These are phyloP conservation scores for Numenius phaeopus DNA, from an alignment of 2,797 vertebrate species.

Conservation along the genomic window DNA sequence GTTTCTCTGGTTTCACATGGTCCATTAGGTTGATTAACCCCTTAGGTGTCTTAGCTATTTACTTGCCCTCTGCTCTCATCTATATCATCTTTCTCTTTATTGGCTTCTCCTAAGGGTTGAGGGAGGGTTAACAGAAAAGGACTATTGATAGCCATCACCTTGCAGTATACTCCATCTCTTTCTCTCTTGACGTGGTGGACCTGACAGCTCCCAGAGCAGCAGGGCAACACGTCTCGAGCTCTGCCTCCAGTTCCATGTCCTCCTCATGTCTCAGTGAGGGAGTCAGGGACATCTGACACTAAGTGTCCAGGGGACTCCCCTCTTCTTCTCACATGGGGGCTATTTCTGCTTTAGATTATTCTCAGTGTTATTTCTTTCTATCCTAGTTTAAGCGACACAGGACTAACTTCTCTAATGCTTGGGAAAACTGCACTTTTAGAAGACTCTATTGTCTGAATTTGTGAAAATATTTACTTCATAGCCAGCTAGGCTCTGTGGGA, in stretches of 20 bases:
- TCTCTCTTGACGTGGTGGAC: background rate
- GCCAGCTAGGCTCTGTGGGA: no score
- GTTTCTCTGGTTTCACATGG: background rate
- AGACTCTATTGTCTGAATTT: no score
- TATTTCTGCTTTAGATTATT: background rate
- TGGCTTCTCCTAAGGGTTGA: fast-evolving
- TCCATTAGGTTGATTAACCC: background rate
- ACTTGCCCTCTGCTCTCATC: background rate
- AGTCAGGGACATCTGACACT: fast-evolving
- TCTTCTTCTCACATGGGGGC: background rate
- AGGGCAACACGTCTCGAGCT: background rate
- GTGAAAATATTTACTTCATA: no score
- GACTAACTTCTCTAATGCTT: no score
- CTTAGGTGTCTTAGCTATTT: background rate
- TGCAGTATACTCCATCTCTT: background rate
- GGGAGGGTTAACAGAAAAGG: background rate
- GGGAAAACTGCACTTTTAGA: no score
- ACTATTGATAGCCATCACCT: background rate
- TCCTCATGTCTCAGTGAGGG: fast-evolving
- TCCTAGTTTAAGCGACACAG: no score
- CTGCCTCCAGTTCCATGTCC: background rate
- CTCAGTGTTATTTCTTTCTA: background rate
- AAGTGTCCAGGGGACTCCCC: background rate
- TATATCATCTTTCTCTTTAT: background rate
- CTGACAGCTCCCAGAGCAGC: background rate